Evolutionary conservation across 2,113 vertebrate species (phyloP).

Genomic region (human (Homo sapiens)): GRCh38 chr11:124969501-124970000

Average conservation of each 20-base stretch:
- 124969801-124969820: background rate
- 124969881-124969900: background rate
- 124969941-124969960: background rate
- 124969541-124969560: constrained; percentile 18
- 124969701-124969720: background rate
- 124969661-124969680: background rate
- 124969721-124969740: background rate
- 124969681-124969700: background rate
- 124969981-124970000: background rate
- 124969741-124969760: background rate
- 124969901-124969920: background rate
- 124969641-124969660: background rate
- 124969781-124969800: background rate
- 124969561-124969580: constrained; percentile 25
- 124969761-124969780: background rate
- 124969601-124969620: constrained; percentile 4
- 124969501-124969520: background rate
- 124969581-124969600: background rate
- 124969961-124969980: background rate
- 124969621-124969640: constrained; percentile 12
- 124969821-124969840: background rate
- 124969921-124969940: background rate
- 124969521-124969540: background rate
- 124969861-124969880: background rate
- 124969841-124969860: background rate